Evolutionary conservation across 2,797 vertebrate species (phyloP), one percentile per base, ranked within the genome.

Genomic region (Notolepis coatsorum): DNA sequence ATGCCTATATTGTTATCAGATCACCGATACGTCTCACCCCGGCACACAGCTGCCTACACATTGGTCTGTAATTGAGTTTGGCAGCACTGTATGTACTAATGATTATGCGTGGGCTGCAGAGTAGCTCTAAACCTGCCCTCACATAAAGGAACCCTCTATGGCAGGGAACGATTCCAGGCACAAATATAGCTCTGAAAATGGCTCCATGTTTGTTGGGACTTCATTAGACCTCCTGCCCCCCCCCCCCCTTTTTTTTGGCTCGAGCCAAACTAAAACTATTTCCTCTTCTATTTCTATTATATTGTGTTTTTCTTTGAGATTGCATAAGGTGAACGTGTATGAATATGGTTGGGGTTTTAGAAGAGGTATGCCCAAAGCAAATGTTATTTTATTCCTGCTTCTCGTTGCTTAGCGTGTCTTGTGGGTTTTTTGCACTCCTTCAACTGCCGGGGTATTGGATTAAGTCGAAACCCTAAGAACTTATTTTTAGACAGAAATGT

Each of bases 51-150:
- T 0, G 9, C 58, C 57, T 53, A 42, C 51, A 58, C 1, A 15
- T 35, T 28, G 37, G 45, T 39, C 58, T 70, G 37, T 65, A 71
- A 72, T 67, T 63, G 59, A 48, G 46, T 72, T 66, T 65, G 64
- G 65, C 71, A 66, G 37, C 25, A 51, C 45, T 46, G 57, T 61
- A 48, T 64, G 51, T 20, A n/a, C n/a, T n/a, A 51, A 55, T 51
- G 57, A 72, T 62, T 62, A 54, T 48, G 38, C 39, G 53, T 67
- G 61, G 33, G 42, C 67, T 52, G 28, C 33, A 60, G 37, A 53
- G 35, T 8, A n/a, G 57, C 61, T 66, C 61, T 49, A 66, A 57
- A 68, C 68, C 51, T 68, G 27, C 42, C 20, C 60, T 38, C 9
- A 38, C 20, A 48, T 46, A 46, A 59, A 39, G 18, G 48, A 42